A percentile compares a stretch with the other conserved stretches of the same genome.
phyloP scores from a whole-genome alignment of 2,888 invertebrate species.

The Dryococelus australis region DNA sequence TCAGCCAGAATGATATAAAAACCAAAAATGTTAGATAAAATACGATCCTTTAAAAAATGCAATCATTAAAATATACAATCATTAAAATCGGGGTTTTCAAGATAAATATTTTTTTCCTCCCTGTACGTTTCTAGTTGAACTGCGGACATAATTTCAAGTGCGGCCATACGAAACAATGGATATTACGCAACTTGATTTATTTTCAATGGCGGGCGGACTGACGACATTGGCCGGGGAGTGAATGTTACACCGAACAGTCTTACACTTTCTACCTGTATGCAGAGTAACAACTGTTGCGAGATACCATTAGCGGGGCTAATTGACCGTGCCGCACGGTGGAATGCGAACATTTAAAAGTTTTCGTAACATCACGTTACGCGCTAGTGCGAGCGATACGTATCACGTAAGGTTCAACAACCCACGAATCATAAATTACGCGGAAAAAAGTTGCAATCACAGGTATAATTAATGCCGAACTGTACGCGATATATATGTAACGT shows the following conservation, averaged over 20 bases:
- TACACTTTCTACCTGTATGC: not conserved
- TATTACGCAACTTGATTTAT: conserved; percentile 1
- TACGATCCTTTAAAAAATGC: no score
- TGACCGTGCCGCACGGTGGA: not conserved
- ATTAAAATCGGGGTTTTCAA: no score
- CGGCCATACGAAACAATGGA: not conserved
- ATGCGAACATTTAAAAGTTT: conserved; percentile 6
- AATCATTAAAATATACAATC: no score
- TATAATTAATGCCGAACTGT: no score
- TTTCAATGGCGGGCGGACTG: not conserved
- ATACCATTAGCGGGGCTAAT: not conserved
- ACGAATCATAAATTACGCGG: not conserved
- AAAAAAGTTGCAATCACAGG: not conserved
- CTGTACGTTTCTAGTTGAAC: no score
- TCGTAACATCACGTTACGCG: not conserved
- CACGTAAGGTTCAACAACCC: not conserved
- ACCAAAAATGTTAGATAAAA: no score
- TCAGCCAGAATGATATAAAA: no score
- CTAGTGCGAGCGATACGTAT: not conserved
- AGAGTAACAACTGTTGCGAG: not conserved
- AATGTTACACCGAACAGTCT: not conserved
- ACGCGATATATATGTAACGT: no score
- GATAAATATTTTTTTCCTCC: no score
- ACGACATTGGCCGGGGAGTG: not conserved
- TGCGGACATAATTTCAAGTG: not conserved